phyloP scores from a whole-genome alignment of 2,888 invertebrate species.

The Belgica antarctica region DNA sequence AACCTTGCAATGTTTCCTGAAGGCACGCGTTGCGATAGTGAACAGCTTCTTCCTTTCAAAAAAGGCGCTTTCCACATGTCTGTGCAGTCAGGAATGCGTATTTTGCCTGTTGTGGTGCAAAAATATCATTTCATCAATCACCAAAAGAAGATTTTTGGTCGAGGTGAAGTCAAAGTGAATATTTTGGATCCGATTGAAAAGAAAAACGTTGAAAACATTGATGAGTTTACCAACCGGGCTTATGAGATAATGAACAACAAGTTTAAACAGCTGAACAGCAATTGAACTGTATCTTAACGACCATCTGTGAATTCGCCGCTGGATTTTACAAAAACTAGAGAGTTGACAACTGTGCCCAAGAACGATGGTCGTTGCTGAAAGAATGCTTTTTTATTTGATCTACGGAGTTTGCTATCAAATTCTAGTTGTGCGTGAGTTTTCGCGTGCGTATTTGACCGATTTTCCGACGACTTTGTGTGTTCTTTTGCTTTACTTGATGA shows the following conservation, averaged over 20 bases:
- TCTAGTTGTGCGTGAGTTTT: no score
- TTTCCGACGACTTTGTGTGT: no score
- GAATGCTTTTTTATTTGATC: no score
- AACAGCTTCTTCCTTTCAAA: neutral
- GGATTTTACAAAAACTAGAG: no score
- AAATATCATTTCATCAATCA: neutral
- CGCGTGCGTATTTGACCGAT: no score
- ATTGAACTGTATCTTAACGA: no score
- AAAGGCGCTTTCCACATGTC: constrained; percentile 16
- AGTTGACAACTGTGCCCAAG: no score
- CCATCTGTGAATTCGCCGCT: no score
- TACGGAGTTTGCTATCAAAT: no score
- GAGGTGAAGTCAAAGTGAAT: neutral
- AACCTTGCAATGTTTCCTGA: neutral
- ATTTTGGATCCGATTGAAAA: neutral
- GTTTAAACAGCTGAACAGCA: neutral
- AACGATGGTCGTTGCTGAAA: no score
- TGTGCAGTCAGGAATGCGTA: neutral
- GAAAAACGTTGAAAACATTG: neutral
- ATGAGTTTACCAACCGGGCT: neutral
- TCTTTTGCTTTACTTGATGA: no score
- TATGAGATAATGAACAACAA: neutral
- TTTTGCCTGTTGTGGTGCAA: neutral
- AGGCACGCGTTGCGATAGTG: neutral
- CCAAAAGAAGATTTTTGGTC: neutral